Base-by-base conservation (phyloP, 2,113 vertebrate genomes). In the Rhipidura dahli region DNA sequence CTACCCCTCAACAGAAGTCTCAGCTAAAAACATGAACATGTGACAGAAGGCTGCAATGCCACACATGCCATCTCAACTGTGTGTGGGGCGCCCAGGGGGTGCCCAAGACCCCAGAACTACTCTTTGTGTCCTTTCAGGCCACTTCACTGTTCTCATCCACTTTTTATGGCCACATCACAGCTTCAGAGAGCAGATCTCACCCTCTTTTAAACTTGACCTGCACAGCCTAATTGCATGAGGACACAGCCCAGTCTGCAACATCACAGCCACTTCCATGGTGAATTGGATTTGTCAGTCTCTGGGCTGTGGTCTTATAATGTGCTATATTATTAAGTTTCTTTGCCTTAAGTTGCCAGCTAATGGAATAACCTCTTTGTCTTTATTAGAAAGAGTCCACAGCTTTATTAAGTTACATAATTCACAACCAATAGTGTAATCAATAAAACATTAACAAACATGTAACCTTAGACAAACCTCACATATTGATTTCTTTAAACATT, bases 331-430 rank as follows among this genome's bases (percentile, higher is more conserved):
- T 95, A 93, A 94, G 89, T 94, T 96, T 88, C 80, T 97, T 96
- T 97, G 90, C 83, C 73, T 96, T 97, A 97, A 97, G 92, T 93
- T 97, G 90, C 70, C 75, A 95, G 95, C 94, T 97, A 97, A 97
- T 97, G 94, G 97, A 97, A 97, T 97, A 97, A 97, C 94, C 92
- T 95, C 79, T 93, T 93, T 94, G 93, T 97, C 93, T 98, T 95
- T 94, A 95, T 88, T 93, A 93, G 81, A 94, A 96, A 93, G 94
- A 96, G 56, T 65, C 95, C 89, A 86, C 33, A 85, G 92, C 68
- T 97, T 97, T 98, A 98, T 98, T 97, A 97, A 96, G 96, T 98
- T 97, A 97, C 90, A 95, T 97, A 97, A 98, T 97, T 97, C 97
- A 96, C 90, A 97, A 96, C 96, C 97, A 92, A 96, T 97, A 94